Percentiles rank a stretch among this genome's conserved stretches.
These are phyloP conservation scores for Ichneumon xanthorius DNA, from an alignment of 2,888 invertebrate genomes.

Conservation along the genomic window DNA sequence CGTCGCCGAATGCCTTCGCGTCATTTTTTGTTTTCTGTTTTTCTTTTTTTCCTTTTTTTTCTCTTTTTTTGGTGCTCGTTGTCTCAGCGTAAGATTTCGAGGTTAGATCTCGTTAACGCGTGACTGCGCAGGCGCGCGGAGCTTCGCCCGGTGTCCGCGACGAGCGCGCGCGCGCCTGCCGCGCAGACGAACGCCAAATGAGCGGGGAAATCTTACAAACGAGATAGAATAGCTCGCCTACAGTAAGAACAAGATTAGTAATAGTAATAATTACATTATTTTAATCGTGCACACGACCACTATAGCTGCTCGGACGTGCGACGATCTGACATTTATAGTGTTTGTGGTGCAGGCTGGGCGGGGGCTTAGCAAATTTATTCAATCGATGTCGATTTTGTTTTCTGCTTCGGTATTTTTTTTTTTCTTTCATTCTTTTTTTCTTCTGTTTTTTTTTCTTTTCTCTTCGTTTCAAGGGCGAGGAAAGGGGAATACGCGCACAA, in stretches of 20 bases:
- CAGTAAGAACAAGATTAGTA: slow-evolving; percentile 63
- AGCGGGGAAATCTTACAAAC: slow-evolving; percentile 50
- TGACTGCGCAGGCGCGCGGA: background rate
- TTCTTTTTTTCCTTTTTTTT: slow-evolving; percentile 32
- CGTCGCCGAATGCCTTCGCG: slow-evolving; percentile 53
- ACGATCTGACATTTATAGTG: slow-evolving; percentile 65
- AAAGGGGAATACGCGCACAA: slow-evolving; percentile 42
- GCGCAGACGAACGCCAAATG: slow-evolving; percentile 18
- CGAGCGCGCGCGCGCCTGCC: slow-evolving; percentile 4
- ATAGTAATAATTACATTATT: slow-evolving; percentile 66
- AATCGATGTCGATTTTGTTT: background rate
- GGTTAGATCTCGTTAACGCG: background rate
- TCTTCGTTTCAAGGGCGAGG: slow-evolving; percentile 17
- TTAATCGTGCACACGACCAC: slow-evolving; percentile 65
- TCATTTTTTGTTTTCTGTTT: slow-evolving; percentile 20
- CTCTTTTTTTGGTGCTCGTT: slow-evolving; percentile 56
- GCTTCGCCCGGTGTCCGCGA: background rate
- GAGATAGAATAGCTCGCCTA: slow-evolving; percentile 62
- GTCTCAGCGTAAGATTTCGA: slow-evolving; percentile 51
- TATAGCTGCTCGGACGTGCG: slow-evolving; percentile 68
- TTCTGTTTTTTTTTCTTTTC: too few species aligned
- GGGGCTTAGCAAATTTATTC: slow-evolving; percentile 24
- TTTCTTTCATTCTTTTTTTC: too few species aligned
- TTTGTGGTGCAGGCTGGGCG: slow-evolving; percentile 58
- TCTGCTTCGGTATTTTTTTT: background rate